phyloP scores from a whole-genome alignment of 2,888 invertebrate species.

The Drosophila eohydei region DNA sequence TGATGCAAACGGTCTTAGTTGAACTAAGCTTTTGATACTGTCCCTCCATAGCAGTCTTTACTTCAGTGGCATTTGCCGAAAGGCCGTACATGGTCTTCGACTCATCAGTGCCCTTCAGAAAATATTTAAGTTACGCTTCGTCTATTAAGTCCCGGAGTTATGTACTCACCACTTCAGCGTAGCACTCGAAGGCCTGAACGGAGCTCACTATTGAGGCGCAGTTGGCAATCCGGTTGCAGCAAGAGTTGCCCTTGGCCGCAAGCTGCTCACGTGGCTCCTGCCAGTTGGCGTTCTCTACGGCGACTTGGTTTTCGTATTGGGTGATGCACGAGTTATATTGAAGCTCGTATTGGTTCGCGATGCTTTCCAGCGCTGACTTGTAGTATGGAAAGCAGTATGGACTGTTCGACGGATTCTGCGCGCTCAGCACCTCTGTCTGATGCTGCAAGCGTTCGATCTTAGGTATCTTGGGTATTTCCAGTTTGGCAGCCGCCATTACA shows the following conservation, averaged over 20 bases:
- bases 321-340: slow-evolving; percentile 25
- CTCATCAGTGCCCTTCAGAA: slow-evolving; percentile 37
- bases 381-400: slow-evolving; percentile 40
- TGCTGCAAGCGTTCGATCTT: slow-evolving; percentile 42
- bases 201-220: slow-evolving; percentile 40
- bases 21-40: slow-evolving; percentile 19
- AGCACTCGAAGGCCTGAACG: slow-evolving; percentile 52
- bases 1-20: slow-evolving; percentile 29
- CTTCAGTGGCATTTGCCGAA: slow-evolving; percentile 39
- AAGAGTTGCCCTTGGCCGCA: background rate
- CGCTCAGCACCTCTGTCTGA: slow-evolving; percentile 34
- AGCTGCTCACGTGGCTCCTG: background rate
- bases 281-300: slow-evolving; percentile 20
- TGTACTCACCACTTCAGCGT: slow-evolving; percentile 42
- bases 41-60: slow-evolving; percentile 8
- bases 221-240: slow-evolving; percentile 31
- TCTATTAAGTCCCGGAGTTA: background rate
- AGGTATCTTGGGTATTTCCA: slow-evolving; percentile 36
- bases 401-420: slow-evolving; percentile 24
- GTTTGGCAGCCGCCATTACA: slow-evolving; percentile 25
- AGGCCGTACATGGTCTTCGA: slow-evolving; percentile 49
- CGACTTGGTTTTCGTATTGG: background rate
- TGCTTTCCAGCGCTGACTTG: slow-evolving; percentile 26
- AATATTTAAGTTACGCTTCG: background rate
- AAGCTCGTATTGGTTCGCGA: slow-evolving; percentile 21